Evolutionary conservation across 1,140 invertebrate species (phyloP), one percentile per base, ranked within the genome.

Genomic region (Episyrphus balteatus): DNA sequence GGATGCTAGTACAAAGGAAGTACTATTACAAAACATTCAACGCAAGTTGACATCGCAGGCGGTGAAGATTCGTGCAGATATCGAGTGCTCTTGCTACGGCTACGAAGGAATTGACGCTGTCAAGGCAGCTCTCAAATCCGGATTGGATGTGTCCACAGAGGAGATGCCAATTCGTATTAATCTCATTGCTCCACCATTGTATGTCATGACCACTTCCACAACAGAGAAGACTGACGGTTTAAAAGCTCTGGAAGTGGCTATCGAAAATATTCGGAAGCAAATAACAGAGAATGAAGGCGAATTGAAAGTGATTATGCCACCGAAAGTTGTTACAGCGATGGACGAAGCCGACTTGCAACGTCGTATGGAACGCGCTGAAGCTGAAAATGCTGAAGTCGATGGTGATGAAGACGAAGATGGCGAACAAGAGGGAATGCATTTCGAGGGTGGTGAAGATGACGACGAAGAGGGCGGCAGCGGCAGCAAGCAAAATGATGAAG

Each of bases 41-140:
- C 78, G 93, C 42, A 94, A 98, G 70, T 73, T 99, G 12, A 98
- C 95, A 32, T 96, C 94, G 15, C 95, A 98, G 71, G 91, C 94
- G 15, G 92, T 99, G 0, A 99, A 99, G 78, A 96, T 98, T 48
- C 77, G 95, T 59, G 88, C 94, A 19, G 95, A 99, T 66, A 91
- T 99, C 60, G 94, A 99, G 73, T 95, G 96, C 56, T 92, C 93
- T 0, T 99, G 95, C 72, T 99, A 96, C 63, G 93, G 89, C 5
- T 98, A 97, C 65, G 95, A 99, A 71, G 97, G 97, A 26, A 97
- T 99, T 58, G 95, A 99, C 77, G 97, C 97, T 34, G 94, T 99
- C 0, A 98, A 98, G 70, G 76, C 83, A 48, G 93, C 97, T 0
- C 72, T 99, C 5, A 87, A 82, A 69, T 79, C 88, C 63, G 97